Conservation (phyloP, 2,888 invertebrate species). For the Drosophila paranaensis region DNA sequence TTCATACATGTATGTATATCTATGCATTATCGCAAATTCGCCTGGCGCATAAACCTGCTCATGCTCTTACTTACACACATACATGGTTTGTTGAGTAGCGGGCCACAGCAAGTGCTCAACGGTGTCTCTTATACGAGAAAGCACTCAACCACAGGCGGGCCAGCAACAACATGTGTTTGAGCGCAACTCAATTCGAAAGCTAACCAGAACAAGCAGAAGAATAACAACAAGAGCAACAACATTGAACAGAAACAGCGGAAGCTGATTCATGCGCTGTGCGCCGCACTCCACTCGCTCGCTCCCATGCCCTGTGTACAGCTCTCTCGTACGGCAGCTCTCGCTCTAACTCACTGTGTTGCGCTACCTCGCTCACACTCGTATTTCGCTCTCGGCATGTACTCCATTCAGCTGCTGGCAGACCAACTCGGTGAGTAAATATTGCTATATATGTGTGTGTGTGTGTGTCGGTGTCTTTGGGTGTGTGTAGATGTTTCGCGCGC, state of each 20-base stretch:
- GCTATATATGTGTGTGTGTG: constrained; percentile 33
- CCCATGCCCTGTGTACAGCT: constrained; percentile 29
- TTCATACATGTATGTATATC: neutral
- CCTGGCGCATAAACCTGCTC: constrained; percentile 33
- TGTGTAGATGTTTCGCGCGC: constrained; percentile 31
- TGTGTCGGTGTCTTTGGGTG: constrained; percentile 4
- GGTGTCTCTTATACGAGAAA: constrained; percentile 36
- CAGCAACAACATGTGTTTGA: constrained; percentile 63
- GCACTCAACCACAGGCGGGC: constrained; percentile 34
- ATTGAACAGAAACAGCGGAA: constrained; percentile 64
- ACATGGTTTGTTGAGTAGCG: constrained; percentile 11
- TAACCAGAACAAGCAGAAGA: constrained; percentile 50
- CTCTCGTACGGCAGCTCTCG: constrained; percentile 44
- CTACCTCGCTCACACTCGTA: constrained; percentile 13
- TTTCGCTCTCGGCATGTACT: constrained; percentile 39
- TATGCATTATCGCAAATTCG: constrained; percentile 10
- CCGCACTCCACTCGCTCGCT: constrained; percentile 45
- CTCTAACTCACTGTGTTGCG: constrained; percentile 32
- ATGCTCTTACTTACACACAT: neutral
- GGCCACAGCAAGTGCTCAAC: constrained; percentile 44
- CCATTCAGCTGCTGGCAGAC: constrained; percentile 54
- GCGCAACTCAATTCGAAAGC: constrained; percentile 43
- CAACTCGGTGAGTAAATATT: constrained; percentile 63
- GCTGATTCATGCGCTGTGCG: constrained; percentile 73
- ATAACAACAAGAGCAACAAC: constrained; percentile 32